Percentiles rank a stretch among this genome's conserved stretches.
phyloP scores from a whole-genome alignment of 1,140 invertebrate species.

The Campoletis sonorensis region DNA sequence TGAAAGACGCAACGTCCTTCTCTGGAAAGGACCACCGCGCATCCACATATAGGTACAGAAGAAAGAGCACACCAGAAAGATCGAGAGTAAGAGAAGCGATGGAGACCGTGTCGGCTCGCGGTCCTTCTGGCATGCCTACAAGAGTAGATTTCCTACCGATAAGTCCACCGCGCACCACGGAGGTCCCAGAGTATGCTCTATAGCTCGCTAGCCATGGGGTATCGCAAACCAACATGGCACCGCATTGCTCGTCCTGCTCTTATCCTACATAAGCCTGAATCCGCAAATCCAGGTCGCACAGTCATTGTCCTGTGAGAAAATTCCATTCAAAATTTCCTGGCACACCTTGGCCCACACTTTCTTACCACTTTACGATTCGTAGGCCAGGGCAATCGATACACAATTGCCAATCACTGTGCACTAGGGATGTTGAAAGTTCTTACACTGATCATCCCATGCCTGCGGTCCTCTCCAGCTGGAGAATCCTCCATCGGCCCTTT shows the following conservation, averaged over 20 bases:
- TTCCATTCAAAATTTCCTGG: background rate
- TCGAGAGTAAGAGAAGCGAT: conserved; percentile 32
- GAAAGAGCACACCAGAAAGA: conserved; percentile 35
- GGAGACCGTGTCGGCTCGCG: conserved; percentile 50
- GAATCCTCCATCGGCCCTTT: conserved; percentile 22
- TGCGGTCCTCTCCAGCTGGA: conserved; percentile 11
- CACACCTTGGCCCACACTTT: background rate
- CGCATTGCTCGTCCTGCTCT: conserved; percentile 9
- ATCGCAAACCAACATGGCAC: conserved; percentile 32
- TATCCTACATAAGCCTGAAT: conserved; percentile 9
- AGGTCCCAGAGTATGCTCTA: conserved; percentile 65
- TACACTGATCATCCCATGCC: background rate
- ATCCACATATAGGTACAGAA: conserved; percentile 40
- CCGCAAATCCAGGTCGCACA: background rate
- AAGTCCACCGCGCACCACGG: conserved; percentile 69
- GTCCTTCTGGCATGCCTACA: conserved; percentile 68
- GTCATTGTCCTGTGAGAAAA: conserved; percentile 23
- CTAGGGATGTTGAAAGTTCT: background rate
- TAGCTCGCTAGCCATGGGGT: conserved; percentile 40
- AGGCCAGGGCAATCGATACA: background rate
- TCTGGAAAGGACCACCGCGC: conserved; percentile 52
- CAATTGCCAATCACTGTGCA: conserved; percentile 15
- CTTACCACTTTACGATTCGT: background rate
- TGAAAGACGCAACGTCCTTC: conserved; percentile 48
- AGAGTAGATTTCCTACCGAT: conserved; percentile 74